Evolutionary conservation across 2,113 vertebrate genomes (phyloP), one percentile per base, ranked within the genome.

Genomic region (Albula goreensis): DNA sequence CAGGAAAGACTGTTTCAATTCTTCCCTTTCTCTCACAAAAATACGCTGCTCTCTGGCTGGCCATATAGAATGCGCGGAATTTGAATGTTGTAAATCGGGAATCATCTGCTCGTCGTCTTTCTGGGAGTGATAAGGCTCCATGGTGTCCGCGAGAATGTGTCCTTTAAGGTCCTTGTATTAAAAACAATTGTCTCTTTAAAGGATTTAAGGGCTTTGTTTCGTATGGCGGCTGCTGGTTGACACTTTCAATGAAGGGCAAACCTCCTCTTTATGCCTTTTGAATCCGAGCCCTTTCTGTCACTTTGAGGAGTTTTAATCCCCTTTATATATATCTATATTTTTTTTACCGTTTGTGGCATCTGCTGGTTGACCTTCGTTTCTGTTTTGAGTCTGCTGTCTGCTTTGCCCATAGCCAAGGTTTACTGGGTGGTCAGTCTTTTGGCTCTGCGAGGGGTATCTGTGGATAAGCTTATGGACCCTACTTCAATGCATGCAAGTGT

Each of bases 71-170:
- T 84, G 82, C 51, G n/a, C 15, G 83, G 83, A 81, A 84, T 84
- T 80, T 85, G 80, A 87, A 85, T 85, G 83, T 13, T 66, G 82
- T 63, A 83, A 84, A 85, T 85, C 60, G 63, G 60, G 79, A 85
- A 87, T 87, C 82, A 83, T 80, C 82, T 85, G 78, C 86, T 41
- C 15, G 52, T 87, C n/a, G 78, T 48, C 86, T 66, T 83, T 83
- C 50, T 3, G 82, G 48, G 82, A 83, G 17, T 70, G 86, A 83
- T 87, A 84, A 87, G 83, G 77, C 82, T 80, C 60, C 50, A 8
- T 77, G 78, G 50, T 81, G 50, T 87, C 83, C 50, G 50, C 57
- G 56, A 52, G 79, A 78, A 66, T 80, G 19, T 80, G 79, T 85
- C 56, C 82, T 87, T 84, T 50, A 74, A 80, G 82, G 77, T 52